A percentile compares a stretch with the other conserved stretches of the same genome.
Evolutionary conservation across 2,797 vertebrate genomes (phyloP).

Genomic region (Oreortyx pictus): DNA sequence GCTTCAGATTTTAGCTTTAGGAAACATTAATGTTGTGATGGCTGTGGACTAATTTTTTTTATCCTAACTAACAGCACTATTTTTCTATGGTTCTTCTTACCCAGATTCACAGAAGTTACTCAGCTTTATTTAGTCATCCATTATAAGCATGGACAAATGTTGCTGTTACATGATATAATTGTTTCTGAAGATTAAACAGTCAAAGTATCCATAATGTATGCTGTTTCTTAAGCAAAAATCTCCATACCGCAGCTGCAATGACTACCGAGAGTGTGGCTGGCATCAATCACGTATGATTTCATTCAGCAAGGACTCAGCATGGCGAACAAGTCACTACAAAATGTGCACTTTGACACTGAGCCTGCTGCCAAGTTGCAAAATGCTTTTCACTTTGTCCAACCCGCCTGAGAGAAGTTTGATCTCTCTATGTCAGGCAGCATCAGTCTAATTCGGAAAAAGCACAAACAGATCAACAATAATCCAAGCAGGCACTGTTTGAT

Average conservation of each 20-base stretch:
- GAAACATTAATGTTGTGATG: not conserved
- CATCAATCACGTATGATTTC: not conserved
- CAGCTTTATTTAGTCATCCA: not conserved
- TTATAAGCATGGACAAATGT: not conserved
- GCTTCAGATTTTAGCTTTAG: not conserved
- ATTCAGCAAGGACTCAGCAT: not conserved
- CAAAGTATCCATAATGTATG: not conserved
- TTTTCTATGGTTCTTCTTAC: not conserved
- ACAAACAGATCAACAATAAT: not conserved
- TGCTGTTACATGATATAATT: not conserved
- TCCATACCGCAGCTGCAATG: not conserved
- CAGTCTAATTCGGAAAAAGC: not conserved
- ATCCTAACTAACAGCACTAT: not conserved
- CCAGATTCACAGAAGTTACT: slow-evolving; percentile 12
- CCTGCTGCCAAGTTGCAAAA: not conserved
- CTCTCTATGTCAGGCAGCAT: not conserved
- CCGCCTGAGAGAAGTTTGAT: not conserved
- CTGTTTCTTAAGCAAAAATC: not conserved
- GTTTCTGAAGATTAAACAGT: not conserved
- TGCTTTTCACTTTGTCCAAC: slow-evolving; percentile 11
- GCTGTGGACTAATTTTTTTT: not conserved
- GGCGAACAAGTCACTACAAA: not conserved
- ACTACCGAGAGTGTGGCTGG: not conserved
- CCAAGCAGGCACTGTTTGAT: not conserved
- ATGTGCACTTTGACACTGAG: not conserved